These are phyloP conservation scores for Willisornis vidua DNA, from an alignment of 2,113 vertebrate species.

Conservation along the genomic window DNA sequence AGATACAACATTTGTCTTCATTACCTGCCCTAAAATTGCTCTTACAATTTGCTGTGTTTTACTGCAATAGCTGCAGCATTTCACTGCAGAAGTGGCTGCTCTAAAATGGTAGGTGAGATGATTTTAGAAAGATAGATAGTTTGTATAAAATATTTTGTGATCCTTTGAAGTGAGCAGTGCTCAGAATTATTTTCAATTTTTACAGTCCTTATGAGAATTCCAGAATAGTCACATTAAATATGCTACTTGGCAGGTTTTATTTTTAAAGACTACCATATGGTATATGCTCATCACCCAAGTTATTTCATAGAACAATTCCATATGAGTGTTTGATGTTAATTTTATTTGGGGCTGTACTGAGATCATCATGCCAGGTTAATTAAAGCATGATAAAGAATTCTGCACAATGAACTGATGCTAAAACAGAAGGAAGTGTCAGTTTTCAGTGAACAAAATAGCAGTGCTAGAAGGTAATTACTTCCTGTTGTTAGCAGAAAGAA, in stretches of 20 bases:
- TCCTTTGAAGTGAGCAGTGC: constrained; percentile 55
- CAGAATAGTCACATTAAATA: constrained; percentile 40
- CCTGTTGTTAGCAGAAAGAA: constrained; percentile 1
- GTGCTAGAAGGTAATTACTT: constrained; percentile 24
- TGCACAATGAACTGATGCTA: constrained; percentile 34
- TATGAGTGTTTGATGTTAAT: constrained; percentile 46
- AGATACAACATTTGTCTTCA: constrained; percentile 56
- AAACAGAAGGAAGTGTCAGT: constrained; percentile 46
- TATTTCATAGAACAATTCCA: constrained; percentile 45
- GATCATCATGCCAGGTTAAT: constrained; percentile 60
- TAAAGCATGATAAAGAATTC: constrained; percentile 53
- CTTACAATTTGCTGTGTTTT: constrained; percentile 50
- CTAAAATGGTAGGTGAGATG: constrained; percentile 34
- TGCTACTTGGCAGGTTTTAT: constrained; percentile 48
- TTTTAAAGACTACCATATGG: constrained; percentile 67
- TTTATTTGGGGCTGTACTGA: constrained; percentile 46
- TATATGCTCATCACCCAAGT: constrained; percentile 32
- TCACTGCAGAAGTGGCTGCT: constrained; percentile 18
- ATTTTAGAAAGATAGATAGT: constrained; percentile 50
- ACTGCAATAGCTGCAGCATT: constrained; percentile 43
- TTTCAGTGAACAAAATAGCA: constrained; percentile 22
- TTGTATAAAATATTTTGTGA: constrained; percentile 59
- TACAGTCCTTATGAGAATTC: constrained; percentile 20
- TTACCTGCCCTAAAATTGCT: constrained; percentile 50
- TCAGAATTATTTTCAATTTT: constrained; percentile 56